These are phyloP conservation scores for Rhinopomastus cyanomelas DNA, from an alignment of 2,113 vertebrate species.

Conservation along the genomic window DNA sequence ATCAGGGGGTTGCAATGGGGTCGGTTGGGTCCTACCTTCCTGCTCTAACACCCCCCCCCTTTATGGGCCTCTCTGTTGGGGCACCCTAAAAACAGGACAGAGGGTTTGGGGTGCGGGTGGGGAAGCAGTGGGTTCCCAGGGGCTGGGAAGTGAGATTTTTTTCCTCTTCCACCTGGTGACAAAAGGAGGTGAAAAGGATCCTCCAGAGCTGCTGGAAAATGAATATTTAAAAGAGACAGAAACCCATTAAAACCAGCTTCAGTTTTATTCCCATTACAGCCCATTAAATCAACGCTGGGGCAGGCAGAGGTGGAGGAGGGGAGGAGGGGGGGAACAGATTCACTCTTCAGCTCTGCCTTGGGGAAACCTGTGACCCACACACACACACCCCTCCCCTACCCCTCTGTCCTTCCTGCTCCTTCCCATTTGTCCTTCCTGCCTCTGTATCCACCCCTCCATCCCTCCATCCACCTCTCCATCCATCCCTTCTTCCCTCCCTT, in stretches of 20 bases:
- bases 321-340: neutral
- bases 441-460: no score
- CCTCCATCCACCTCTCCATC: no score
- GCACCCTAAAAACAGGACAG: neutral
- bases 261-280: neutral
- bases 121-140: no score
- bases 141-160: neutral
- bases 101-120: no score
- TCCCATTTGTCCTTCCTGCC: no score
- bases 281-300: neutral
- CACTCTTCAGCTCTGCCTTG: fast-evolving
- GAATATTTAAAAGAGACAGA: slow-evolving; percentile 5
- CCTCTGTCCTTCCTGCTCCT: no score
- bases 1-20: neutral
- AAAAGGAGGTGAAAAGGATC: neutral
- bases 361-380: neutral
- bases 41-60: neutral
- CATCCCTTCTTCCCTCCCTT: no score
- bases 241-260: neutral
- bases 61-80: fast-evolving
- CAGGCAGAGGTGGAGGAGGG: neutral
- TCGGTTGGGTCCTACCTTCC: neutral
- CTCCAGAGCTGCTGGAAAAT: neutral
- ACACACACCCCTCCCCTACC: neutral
- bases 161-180: neutral